A percentile compares a stretch with the other conserved stretches of the same genome.
These are phyloP conservation scores for Eupithecia dodoneata DNA, from an alignment of 2,888 invertebrate genomes.

Conservation along the genomic window DNA sequence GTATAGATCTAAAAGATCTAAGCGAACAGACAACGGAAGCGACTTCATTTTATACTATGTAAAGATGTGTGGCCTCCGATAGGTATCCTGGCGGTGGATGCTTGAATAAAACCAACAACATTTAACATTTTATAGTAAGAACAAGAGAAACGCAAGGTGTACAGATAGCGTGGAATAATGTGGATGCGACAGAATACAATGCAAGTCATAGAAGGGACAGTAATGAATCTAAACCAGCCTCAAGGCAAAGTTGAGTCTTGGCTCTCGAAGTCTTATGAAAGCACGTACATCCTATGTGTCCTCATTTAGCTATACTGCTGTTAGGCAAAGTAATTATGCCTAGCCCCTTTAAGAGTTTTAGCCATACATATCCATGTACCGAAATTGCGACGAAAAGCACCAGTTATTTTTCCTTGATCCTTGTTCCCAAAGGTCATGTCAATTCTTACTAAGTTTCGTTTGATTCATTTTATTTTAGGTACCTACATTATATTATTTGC, in stretches of 20 bases:
- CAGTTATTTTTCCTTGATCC: background rate
- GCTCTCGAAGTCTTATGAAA: background rate
- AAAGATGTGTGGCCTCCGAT: no score
- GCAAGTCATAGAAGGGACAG: no score
- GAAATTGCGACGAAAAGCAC: background rate
- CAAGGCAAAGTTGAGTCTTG: background rate
- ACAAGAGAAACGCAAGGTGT: no score
- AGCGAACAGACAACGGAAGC: no score
- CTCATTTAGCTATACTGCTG: background rate
- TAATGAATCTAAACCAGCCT: background rate
- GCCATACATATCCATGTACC: background rate
- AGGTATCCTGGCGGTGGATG: no score
- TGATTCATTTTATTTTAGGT: background rate
- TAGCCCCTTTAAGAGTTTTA: background rate
- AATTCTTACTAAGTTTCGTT: background rate
- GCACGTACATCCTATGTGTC: background rate
- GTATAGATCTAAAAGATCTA: no score
- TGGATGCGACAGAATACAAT: no score
- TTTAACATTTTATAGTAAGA: no score
- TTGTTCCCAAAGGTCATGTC: background rate
- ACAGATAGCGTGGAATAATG: no score
- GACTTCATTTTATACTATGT: no score
- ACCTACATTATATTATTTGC: no score
- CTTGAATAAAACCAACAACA: no score
- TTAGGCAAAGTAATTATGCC: background rate